phyloP scores from a whole-genome alignment of 2,888 invertebrate species.

The Acrobasis repandana region DNA sequence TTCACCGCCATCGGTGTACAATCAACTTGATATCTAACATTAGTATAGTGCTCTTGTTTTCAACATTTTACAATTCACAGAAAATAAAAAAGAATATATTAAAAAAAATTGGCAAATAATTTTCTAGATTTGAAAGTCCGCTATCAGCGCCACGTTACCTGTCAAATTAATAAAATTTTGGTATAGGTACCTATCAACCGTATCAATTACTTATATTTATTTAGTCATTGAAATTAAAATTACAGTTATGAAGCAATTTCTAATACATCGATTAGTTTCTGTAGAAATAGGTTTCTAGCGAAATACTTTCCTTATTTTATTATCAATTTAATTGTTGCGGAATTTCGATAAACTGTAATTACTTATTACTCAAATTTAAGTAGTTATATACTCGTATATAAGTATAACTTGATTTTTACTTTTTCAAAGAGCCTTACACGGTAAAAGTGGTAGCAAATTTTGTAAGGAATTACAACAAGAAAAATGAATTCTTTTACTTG shows the following conservation, averaged over 20 bases:
- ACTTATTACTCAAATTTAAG: conserved; percentile 1
- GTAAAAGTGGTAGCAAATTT: neutral
- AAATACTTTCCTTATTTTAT: neutral
- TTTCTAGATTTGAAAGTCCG: too few species aligned
- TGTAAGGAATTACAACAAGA: neutral
- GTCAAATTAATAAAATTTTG: neutral
- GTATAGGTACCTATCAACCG: too few species aligned
- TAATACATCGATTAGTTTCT: neutral
- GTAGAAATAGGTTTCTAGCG: neutral
- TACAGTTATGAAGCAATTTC: neutral
- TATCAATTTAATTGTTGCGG: neutral
- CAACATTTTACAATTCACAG: too few species aligned
- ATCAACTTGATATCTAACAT: too few species aligned
- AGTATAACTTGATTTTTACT: neutral
- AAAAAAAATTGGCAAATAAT: too few species aligned
- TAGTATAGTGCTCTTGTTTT: too few species aligned
- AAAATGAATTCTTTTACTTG: conserved; percentile 19
- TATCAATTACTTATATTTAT: neutral
- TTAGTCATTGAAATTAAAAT: neutral
- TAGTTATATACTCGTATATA: conserved; percentile 11
- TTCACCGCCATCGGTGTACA: too few species aligned
- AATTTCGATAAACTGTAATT: neutral
- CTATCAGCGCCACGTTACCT: too few species aligned
- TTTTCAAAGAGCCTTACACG: neutral
- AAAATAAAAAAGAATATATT: too few species aligned